phyloP scores from a whole-genome alignment of 2,797 vertebrate species.

The Pogonophryne albipinna region DNA sequence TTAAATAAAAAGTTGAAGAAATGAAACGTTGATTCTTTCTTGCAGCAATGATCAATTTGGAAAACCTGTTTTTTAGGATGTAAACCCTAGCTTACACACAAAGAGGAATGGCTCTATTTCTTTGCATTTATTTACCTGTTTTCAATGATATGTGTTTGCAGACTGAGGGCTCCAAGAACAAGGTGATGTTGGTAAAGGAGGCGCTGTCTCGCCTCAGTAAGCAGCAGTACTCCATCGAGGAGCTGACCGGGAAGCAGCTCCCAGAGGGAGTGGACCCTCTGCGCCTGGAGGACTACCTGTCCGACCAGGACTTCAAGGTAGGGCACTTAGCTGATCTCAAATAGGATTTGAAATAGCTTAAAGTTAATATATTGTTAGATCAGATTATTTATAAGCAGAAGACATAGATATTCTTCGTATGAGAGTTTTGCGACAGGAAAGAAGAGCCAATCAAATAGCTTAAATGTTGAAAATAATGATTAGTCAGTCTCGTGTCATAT shows the following conservation, averaged over 20 bases:
- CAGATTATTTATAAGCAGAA: not conserved
- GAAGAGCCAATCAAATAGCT: not conserved
- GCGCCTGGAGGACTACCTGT: slow-evolving; percentile 86
- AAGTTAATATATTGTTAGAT: not conserved
- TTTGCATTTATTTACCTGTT: not conserved
- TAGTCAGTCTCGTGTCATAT: not conserved
- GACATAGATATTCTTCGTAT: not conserved
- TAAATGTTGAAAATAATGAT: not conserved
- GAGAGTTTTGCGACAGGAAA: not conserved
- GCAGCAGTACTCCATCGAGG: slow-evolving; percentile 85
- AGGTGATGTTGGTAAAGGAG: slow-evolving; percentile 85
- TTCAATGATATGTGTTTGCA: slow-evolving; percentile 27
- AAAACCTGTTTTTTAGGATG: not conserved
- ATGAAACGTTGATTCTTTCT: not conserved
- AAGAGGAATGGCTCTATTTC: not conserved
- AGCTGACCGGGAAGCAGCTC: slow-evolving; percentile 83
- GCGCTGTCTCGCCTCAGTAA: slow-evolving; percentile 84
- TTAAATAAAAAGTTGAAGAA: not conserved
- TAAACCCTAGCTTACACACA: not conserved
- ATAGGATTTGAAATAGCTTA: not conserved
- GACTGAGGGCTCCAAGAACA: slow-evolving; percentile 75
- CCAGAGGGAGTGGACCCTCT: slow-evolving; percentile 88
- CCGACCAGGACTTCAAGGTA: slow-evolving; percentile 88
- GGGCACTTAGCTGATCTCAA: not conserved
- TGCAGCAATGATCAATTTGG: not conserved